Evolutionary conservation across 92 coral and sea anemone genomes (phyloP).

Genomic region (Hydrozoanthus gracilis): DNA sequence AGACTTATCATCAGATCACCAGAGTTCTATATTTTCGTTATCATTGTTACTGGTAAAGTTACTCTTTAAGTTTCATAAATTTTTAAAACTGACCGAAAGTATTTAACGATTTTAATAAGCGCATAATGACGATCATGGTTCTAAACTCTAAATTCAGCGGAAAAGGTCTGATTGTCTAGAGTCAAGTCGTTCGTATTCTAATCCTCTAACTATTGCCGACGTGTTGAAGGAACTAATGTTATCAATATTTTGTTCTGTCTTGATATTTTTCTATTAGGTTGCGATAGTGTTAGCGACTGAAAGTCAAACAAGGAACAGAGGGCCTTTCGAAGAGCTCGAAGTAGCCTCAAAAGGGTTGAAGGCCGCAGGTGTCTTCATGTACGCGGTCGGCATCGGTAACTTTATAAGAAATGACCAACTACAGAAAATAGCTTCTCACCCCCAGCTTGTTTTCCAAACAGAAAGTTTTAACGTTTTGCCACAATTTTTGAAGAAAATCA

Average conservation of each 20-base stretch:
- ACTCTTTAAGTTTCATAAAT: too few relatives aligned
- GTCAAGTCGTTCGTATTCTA: too few relatives aligned
- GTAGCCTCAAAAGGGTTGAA: conserved; percentile 32
- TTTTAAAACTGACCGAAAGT: too few relatives aligned
- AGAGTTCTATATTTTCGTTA: too few relatives aligned
- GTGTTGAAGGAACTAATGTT: too few relatives aligned
- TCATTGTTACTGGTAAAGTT: too few relatives aligned
- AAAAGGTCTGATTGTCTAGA: too few relatives aligned
- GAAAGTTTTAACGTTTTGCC: conserved; percentile 4
- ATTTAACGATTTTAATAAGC: too few relatives aligned
- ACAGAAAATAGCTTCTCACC: conserved; percentile 16
- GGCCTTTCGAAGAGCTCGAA: conserved; percentile 25
- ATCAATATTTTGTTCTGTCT: not conserved
- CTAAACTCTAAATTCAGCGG: too few relatives aligned
- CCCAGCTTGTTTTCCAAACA: conserved; percentile 31
- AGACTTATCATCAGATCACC: too few relatives aligned
- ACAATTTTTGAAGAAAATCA: not conserved
- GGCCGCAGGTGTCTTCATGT: conserved; percentile 34
- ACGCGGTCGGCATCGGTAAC: conserved; percentile 28
- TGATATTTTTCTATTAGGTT: not conserved
- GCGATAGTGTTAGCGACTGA: conserved; percentile 20
- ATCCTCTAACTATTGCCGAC: too few relatives aligned
- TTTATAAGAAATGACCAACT: not conserved
- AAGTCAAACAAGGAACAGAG: conserved; percentile 13
- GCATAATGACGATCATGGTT: too few relatives aligned